Percentiles rank a stretch among this genome's conserved stretches.
These are phyloP conservation scores for Bradynema listronoti DNA, from an alignment of 1,140 invertebrate genomes.

Conservation along the genomic window DNA sequence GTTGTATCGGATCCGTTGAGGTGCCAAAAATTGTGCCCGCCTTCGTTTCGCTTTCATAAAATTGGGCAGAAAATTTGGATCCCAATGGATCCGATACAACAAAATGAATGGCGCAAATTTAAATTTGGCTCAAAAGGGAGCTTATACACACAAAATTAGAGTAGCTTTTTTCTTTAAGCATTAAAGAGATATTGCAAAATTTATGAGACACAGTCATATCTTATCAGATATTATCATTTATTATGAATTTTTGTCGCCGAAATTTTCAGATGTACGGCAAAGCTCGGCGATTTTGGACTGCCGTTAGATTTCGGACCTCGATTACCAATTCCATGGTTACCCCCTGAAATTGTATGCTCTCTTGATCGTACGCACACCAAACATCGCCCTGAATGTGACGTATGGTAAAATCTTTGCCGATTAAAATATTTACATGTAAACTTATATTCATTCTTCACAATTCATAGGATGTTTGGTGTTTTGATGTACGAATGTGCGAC, in stretches of 20 bases:
- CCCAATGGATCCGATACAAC: no score
- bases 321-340: constrained; percentile 50
- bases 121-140: no score
- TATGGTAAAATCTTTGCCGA: constrained; percentile 28
- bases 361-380: constrained; percentile 36
- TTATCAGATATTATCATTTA: neutral
- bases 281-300: constrained; percentile 47
- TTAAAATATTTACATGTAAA: no score
- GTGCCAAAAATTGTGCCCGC: no score
- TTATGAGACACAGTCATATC: no score
- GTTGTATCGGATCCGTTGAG: no score
- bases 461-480: constrained; percentile 45
- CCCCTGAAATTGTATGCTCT: constrained; percentile 54
- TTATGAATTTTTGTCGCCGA: neutral
- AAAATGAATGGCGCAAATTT: no score
- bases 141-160: no score
- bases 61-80: no score
- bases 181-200: neutral
- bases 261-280: constrained; percentile 41
- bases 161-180: neutral
- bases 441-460: constrained; percentile 5
- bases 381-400: constrained; percentile 47
- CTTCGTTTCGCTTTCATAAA: no score
- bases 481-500: constrained; percentile 47
- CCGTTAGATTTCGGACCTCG: constrained; percentile 48